Base-by-base conservation (phyloP, 2,797 vertebrate genomes). In the Aselliscus stoliczkanus region DNA sequence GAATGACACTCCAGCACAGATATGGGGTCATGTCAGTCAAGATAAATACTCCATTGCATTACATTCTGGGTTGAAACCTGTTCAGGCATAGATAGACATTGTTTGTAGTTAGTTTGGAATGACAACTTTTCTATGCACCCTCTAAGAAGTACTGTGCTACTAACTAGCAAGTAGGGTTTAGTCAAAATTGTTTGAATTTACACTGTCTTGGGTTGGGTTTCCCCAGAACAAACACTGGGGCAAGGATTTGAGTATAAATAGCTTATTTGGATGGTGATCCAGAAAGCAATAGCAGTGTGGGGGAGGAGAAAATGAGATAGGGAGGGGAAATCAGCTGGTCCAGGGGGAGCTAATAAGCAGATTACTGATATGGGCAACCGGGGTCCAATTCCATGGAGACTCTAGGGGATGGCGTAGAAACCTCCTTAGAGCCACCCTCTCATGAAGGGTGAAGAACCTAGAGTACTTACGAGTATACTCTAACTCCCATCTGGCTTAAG, bases 1-100 rank as follows among this genome's bases (percentile, higher is more conserved):
- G 99, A 99, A 99, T 98, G 98, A 99, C 99, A 99, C 98, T 99
- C 99, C 99, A 98, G 98, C 98, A 99, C 98, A 97, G 98, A 98
- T 98, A 98, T 98, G 98, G 98, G 98, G 97, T 98, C 99, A 98
- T 99, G 99, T 99, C 98, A 98, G 97, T 98, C 96, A 97, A 97
- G 96, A 98, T 98, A 99, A 99, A 98, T 98, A 98, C 97, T 98
- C 96, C 98, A 97, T 98, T 99, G 99, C 99, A 99, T 99, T 98
- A 98, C 97, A 97, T 97, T 98, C 76, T 97, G 69, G 87, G 93
- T 97, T 98, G 97, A 98, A 98, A 98, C 98, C 98, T 97, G 50
- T 88, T 96, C 87, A 97, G 88, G 76, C 89, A 96, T 75, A 95
- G 75, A 94, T 58, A 97, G 85, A 65, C 96, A 65, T 88, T 90